Evolutionary conservation across 2,888 invertebrate genomes (phyloP).

Genomic region (Lasioglossum malachurum): DNA sequence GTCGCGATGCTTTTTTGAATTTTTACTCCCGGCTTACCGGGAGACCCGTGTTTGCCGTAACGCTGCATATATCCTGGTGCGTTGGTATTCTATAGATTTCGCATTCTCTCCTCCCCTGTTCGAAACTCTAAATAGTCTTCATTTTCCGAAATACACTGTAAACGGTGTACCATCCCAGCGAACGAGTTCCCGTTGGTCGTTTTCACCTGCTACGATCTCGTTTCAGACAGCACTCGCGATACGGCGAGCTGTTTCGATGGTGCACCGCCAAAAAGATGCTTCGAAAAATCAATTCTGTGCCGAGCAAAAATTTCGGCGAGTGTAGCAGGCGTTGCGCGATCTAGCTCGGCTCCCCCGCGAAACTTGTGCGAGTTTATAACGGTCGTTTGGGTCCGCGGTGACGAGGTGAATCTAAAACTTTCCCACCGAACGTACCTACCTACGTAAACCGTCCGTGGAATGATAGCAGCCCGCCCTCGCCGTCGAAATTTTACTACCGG

Average conservation of each 20-base stretch:
- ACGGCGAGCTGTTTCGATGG: no score
- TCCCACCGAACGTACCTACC: slow-evolving; percentile 40
- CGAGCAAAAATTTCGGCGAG: background rate
- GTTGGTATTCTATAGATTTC: slow-evolving; percentile 15
- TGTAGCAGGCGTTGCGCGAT: background rate
- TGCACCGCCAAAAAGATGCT: no score
- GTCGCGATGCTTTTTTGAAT: slow-evolving; percentile 31
- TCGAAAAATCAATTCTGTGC: background rate
- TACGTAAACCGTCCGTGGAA: slow-evolving; percentile 34
- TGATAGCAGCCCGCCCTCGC: slow-evolving; percentile 27
- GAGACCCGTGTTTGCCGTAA: background rate
- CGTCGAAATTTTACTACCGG: slow-evolving; percentile 60
- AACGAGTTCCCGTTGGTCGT: background rate
- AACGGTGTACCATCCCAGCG: background rate
- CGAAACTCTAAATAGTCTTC: slow-evolving; percentile 35
- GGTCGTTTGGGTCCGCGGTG: slow-evolving; percentile 44
- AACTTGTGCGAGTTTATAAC: slow-evolving; percentile 45
- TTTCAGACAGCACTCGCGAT: background rate
- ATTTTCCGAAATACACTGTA: slow-evolving; percentile 26
- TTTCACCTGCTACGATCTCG: background rate
- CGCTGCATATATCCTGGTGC: slow-evolving; percentile 18
- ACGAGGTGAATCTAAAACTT: slow-evolving; percentile 60
- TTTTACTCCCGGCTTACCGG: slow-evolving; percentile 14
- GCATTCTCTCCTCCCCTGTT: slow-evolving; percentile 7
- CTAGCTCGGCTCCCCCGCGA: background rate